Evolutionary conservation across 2,113 vertebrate genomes (phyloP).

Genomic region (Ammodramus savannarum): DNA sequence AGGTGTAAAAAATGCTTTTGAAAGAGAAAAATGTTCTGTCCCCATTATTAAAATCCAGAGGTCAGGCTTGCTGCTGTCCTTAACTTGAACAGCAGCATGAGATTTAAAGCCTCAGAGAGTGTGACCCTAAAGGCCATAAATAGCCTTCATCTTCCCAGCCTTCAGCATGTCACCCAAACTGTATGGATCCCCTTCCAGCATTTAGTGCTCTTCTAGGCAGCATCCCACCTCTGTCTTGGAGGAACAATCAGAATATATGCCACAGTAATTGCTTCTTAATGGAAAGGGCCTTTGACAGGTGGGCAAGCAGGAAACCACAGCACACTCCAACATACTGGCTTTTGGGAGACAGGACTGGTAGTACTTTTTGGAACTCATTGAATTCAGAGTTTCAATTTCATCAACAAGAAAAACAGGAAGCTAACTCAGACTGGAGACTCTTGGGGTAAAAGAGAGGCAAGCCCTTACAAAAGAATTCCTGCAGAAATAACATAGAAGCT

Average conservation of each 20-base stretch:
- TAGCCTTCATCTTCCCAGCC: not conserved
- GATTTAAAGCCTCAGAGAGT: not conserved
- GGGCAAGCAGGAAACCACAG: not conserved
- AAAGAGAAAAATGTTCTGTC: not conserved
- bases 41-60: not conserved
- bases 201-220: not conserved
- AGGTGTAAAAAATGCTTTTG: not conserved
- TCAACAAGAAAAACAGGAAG: not conserved
- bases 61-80: not conserved
- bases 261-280: not conserved
- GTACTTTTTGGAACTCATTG: not conserved
- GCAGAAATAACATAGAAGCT: not conserved
- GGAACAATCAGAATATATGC: not conserved
- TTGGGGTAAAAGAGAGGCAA: not conserved
- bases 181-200: not conserved
- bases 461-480: not conserved
- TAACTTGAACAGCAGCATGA: not conserved
- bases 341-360: not conserved
- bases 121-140: not conserved
- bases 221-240: not conserved
- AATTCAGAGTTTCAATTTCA: not conserved
- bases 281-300: not conserved
- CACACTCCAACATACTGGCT: not conserved
- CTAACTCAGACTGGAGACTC: not conserved
- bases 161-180: not conserved